A percentile compares a stretch with the other conserved stretches of the same genome.
Conservation (phyloP, 2,888 invertebrate species). For the Dolichopus griseipennis region DNA sequence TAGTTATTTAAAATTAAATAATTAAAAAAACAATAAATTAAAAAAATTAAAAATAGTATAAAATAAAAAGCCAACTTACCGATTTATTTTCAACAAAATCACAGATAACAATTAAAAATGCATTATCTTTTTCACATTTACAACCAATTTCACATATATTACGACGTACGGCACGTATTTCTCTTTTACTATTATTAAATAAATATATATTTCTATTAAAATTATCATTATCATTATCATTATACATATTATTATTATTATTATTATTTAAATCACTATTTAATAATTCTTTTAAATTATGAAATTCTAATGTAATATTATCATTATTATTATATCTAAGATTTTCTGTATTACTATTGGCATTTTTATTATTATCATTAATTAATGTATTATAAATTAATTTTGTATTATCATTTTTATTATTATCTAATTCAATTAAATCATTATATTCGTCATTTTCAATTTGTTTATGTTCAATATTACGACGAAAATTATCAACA, state of each 20-base stretch:
- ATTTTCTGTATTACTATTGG: not conserved
- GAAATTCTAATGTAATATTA: not conserved
- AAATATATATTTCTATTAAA: not conserved
- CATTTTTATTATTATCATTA: not conserved
- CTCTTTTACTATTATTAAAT: not conserved
- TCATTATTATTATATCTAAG: too few species aligned
- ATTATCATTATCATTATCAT: not conserved
- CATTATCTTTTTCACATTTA: conserved; percentile 19
- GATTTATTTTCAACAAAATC: conserved; percentile 23
- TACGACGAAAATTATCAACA: conserved; percentile 1
- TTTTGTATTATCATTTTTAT: not conserved
- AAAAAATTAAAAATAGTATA: not conserved
- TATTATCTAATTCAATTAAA: not conserved
- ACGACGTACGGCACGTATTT: not conserved
- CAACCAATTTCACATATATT: conserved; percentile 21
- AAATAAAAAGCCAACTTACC: conserved; percentile 18
- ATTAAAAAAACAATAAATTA: too few species aligned
- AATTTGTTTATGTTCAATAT: not conserved
- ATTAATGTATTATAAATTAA: not conserved
- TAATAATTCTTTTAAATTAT: not conserved
- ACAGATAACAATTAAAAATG: conserved; percentile 21
- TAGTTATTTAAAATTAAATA: too few species aligned
- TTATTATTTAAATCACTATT: not conserved
- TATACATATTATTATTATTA: not conserved
- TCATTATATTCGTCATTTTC: not conserved